phyloP scores from a whole-genome alignment of 2,113 vertebrate genomes.

The Recurvirostra avosetta region DNA sequence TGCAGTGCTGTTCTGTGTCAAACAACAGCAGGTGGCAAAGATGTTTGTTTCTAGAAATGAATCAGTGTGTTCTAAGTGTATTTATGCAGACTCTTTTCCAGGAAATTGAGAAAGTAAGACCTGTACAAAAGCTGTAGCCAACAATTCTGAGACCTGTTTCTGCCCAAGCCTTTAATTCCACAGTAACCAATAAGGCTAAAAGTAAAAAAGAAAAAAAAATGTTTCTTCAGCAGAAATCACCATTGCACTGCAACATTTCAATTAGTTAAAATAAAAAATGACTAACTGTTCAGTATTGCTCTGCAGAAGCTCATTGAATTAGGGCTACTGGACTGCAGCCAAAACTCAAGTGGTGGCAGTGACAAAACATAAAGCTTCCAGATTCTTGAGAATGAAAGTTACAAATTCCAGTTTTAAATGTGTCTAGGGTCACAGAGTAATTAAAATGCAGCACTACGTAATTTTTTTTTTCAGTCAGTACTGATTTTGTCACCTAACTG shows the following conservation, averaged over 20 bases:
- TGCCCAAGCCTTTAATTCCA: neutral
- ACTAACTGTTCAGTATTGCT: neutral
- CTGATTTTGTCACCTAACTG: neutral
- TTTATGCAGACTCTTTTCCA: neutral
- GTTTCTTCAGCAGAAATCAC: neutral
- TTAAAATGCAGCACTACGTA: neutral
- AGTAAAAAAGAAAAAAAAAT: neutral
- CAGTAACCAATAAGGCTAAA: neutral
- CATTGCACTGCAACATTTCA: neutral
- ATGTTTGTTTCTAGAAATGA: neutral
- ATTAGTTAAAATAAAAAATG: neutral
- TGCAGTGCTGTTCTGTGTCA: neutral
- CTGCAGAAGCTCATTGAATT: neutral
- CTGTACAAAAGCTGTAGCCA: neutral
- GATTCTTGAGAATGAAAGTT: neutral
- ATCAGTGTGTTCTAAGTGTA: neutral
- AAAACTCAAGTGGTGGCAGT: neutral
- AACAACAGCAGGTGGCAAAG: neutral
- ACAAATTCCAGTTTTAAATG: neutral
- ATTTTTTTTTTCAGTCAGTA: neutral
- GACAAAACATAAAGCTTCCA: neutral
- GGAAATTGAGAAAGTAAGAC: neutral
- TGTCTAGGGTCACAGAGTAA: neutral
- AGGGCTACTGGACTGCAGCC: neutral
- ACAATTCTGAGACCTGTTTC: neutral